These are phyloP conservation scores for Halocynthia aurantium DNA, from an alignment of 23 tunicate species.

Conservation along the genomic window DNA sequence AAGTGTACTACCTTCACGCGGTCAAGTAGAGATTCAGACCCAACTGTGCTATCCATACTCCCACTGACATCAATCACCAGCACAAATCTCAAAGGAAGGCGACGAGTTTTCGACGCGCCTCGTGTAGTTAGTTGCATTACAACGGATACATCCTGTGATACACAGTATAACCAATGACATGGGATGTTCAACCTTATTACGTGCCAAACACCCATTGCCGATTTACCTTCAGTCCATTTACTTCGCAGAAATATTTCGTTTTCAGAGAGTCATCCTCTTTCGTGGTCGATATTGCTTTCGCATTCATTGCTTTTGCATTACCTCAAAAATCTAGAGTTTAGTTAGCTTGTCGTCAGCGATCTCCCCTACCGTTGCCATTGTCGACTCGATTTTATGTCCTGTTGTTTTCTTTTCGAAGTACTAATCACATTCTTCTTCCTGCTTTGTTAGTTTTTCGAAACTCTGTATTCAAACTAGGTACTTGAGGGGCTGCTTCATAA, in stretches of 20 bases:
- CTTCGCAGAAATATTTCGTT: slow-evolving; percentile 19
- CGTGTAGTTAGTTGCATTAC: slow-evolving; percentile 10
- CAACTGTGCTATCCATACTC: slow-evolving; percentile 10
- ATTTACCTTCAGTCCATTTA: slow-evolving; percentile 13
- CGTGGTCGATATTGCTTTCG: not conserved
- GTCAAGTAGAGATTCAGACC: slow-evolving; percentile 8
- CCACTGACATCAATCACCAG: slow-evolving; percentile 25
- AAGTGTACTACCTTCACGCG: slow-evolving; percentile 17
- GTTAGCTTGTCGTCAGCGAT: too few relatives aligned
- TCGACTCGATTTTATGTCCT: too few relatives aligned
- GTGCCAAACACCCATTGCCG: too few relatives aligned
- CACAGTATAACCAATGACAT: too few relatives aligned
- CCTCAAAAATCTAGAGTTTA: too few relatives aligned
- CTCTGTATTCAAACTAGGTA: too few relatives aligned
- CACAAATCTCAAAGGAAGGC: slow-evolving; percentile 12
- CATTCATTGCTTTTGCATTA: not conserved
- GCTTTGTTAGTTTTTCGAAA: too few relatives aligned
- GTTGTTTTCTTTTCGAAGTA: too few relatives aligned
- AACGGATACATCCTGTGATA: not conserved
- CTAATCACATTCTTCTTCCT: too few relatives aligned
- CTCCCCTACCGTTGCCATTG: too few relatives aligned
- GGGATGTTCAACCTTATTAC: too few relatives aligned
- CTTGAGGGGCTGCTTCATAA: too few relatives aligned
- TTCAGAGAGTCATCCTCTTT: slow-evolving; percentile 4
- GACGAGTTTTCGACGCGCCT: not conserved